Evolutionary conservation across 1,140 invertebrate genomes (phyloP), one percentile per base, ranked within the genome.

Genomic region (Rhynchophorus ferrugineus): DNA sequence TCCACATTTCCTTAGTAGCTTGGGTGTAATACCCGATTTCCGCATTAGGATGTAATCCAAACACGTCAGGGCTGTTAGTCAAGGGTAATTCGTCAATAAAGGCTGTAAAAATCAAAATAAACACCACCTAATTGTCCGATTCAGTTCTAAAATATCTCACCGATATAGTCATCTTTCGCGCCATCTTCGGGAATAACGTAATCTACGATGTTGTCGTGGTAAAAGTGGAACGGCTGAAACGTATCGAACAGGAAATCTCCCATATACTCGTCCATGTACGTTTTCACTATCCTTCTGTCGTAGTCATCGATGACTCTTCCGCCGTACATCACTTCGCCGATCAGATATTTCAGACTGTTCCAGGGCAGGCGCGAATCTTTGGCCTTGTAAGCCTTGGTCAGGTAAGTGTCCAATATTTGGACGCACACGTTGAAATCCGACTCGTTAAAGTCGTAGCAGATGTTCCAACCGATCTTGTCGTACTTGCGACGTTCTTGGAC

Each of bases 291-390:
- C 51, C 90, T 77, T 18, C 89, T 77, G 69, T 94, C 91, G 73
- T 85, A 94, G 63, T 86, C 79, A 63, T 95, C 90, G 55, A 92
- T 93, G 13, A 94, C 87, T 55, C 89, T 76, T 17, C 91, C 91
- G 13, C 91, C 91, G 66, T 95, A 95, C 87, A 94, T 93, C 3
- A 94, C 87, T 72, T 95, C 90, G 52, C 90, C 89, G 64, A 95
- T 91, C 2, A 95, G 71, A 69, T 93, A 95, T 65, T 93, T 93
- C 13, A 95, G 73, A 64, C 85, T 91, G 49, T 81, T 81, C 91
- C 91, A 95, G 3, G 91, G 89, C 46, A 91, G 81, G 20, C 53
- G 22, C 58, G 71, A 68, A 24, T 86, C 82, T 24, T 78, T 78
- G 1, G 72, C 72, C 1, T 74, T 66, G 8, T 73, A 58, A 33